Conservation (phyloP, 92 coral and sea anemone genomes). For the Metridium senile region DNA sequence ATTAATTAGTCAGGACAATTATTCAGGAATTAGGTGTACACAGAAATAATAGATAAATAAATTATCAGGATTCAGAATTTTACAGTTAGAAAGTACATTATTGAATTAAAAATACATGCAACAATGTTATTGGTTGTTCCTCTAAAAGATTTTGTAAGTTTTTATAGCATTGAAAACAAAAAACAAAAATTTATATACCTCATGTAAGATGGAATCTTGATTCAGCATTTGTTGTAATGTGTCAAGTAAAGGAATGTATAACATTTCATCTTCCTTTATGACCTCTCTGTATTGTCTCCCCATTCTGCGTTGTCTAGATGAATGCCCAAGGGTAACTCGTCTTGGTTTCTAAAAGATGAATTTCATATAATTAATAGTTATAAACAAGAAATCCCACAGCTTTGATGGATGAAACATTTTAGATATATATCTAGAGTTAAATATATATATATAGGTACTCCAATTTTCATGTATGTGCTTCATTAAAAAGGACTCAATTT, state of each 20-base stretch:
- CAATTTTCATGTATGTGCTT: background rate
- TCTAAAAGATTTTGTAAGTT: too few relatives aligned
- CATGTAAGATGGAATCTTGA: constrained; percentile 28
- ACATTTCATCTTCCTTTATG: constrained; percentile 55
- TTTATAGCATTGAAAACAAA: too few relatives aligned
- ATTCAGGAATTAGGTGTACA: background rate
- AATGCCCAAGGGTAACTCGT: constrained; percentile 53
- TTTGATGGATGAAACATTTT: too few relatives aligned
- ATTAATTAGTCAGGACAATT: background rate
- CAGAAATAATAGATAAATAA: background rate
- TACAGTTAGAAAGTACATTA: too few relatives aligned
- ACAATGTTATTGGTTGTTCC: too few relatives aligned
- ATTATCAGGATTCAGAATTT: too few relatives aligned
- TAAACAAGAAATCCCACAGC: too few relatives aligned
- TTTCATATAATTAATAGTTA: too few relatives aligned
- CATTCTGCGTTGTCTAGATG: constrained; percentile 28
- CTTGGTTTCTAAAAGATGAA: constrained; percentile 54
- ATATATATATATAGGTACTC: background rate
- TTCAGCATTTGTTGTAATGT: constrained; percentile 46
- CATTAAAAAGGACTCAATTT: too few relatives aligned
- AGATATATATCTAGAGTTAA: background rate
- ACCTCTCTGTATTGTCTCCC: constrained; percentile 51
- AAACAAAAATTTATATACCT: constrained; percentile 16
- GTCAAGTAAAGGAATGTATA: constrained; percentile 55
- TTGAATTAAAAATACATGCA: too few relatives aligned